These are phyloP conservation scores for Unio delphinus DNA, from an alignment of 2,888 invertebrate genomes.

Conservation along the genomic window DNA sequence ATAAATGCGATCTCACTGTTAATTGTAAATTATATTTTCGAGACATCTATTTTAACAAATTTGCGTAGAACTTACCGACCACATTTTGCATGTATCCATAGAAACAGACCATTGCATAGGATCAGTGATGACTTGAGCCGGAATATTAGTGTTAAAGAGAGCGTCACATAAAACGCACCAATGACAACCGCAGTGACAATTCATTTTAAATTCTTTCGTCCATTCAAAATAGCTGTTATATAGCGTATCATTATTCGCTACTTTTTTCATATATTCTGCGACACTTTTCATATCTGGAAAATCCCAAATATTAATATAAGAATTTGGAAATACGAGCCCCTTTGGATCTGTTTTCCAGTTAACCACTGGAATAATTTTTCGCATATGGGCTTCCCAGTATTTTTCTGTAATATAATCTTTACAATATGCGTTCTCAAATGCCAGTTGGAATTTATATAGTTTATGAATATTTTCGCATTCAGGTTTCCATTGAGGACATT, in stretches of 20 bases:
- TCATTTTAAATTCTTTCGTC: slow-evolving; percentile 30
- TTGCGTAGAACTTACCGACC: slow-evolving; percentile 1
- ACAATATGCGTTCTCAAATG: slow-evolving; percentile 51
- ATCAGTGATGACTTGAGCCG: slow-evolving; percentile 9
- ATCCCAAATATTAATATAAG: slow-evolving; percentile 15
- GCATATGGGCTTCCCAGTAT: slow-evolving; percentile 33
- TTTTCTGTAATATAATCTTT: slow-evolving; percentile 50
- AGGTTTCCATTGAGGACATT: slow-evolving; percentile 25
- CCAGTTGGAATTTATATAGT: slow-evolving; percentile 47
- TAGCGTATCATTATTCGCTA: slow-evolving; percentile 22
- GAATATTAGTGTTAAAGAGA: slow-evolving; percentile 17
- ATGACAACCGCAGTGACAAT: slow-evolving; percentile 14
- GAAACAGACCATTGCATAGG: slow-evolving; percentile 4
- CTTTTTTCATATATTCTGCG: slow-evolving; percentile 20
- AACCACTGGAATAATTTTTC: slow-evolving; percentile 38
- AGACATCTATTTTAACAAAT: background rate
- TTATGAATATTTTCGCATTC: slow-evolving; percentile 22
- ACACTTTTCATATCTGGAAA: slow-evolving; percentile 10
- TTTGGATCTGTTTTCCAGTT: slow-evolving; percentile 15
- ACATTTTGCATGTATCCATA: slow-evolving; percentile 2
- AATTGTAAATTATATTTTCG: no score
- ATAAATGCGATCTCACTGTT: no score
- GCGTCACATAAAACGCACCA: slow-evolving; percentile 40
- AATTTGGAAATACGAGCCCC: slow-evolving; percentile 4
- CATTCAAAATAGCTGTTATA: slow-evolving; percentile 37